Evolutionary conservation across 2,888 invertebrate genomes (phyloP).

Genomic region (Pyrochroa serraticornis): DNA sequence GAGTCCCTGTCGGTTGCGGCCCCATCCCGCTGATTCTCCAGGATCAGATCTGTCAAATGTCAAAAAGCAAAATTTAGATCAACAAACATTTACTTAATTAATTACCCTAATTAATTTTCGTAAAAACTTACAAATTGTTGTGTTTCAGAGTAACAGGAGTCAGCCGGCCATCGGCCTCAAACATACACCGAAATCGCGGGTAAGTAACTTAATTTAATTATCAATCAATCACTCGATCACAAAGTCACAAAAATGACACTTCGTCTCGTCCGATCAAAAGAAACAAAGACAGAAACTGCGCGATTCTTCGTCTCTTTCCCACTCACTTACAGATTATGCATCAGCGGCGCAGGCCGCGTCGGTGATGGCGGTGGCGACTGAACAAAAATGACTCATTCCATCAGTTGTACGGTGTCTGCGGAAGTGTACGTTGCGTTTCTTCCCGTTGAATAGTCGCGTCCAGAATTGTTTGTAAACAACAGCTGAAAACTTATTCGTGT

Average conservation of each 20-base stretch:
- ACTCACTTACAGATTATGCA: neutral
- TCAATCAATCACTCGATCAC: neutral
- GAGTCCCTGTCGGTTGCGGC: too few relatives aligned
- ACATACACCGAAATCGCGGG: conserved; percentile 71
- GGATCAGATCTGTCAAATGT: too few relatives aligned
- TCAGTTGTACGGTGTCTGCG: conserved; percentile 22
- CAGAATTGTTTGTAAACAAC: conserved; percentile 35
- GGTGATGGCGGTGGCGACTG: conserved; percentile 18
- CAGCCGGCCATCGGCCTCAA: conserved; percentile 72
- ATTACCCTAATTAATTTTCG: neutral
- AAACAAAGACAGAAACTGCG: neutral
- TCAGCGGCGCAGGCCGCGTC: conserved; percentile 18
- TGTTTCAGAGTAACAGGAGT: conserved; percentile 70
- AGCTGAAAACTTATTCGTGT: conserved; percentile 30
- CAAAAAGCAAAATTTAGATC: too few relatives aligned
- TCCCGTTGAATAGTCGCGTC: conserved; percentile 5
- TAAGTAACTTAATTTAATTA: conserved; percentile 55
- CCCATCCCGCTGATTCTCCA: too few relatives aligned
- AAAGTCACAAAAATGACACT: neutral
- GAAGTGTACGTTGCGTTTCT: conserved; percentile 1
- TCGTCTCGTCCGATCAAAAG: neutral
- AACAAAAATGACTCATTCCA: conserved; percentile 27
- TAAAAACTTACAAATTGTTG: neutral
- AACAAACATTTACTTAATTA: neutral
- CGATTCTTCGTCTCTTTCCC: neutral